Evolutionary conservation across 2,888 invertebrate genomes (phyloP), one percentile per base, ranked within the genome.

Genomic region (Norana najaformis): DNA sequence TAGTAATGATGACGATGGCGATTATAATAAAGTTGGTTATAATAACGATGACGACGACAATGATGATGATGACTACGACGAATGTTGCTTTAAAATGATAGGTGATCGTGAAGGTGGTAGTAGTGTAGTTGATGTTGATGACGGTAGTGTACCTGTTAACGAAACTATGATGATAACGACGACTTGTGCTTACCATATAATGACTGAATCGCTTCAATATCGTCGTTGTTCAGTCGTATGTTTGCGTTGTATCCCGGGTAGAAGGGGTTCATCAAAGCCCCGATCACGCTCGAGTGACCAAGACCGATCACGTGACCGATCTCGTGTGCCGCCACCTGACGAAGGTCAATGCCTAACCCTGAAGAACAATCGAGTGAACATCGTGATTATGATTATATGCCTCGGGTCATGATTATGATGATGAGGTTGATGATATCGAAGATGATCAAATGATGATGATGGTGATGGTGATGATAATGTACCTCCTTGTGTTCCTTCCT

Each of bases 261-360:
- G 69, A n/a, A 69, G 30, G 69, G 69, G n/a, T n/a, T 69, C 69
- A 69, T 69, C 69, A 69, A n/a, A 1, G 69, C 5, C 30, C 69
- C 69, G 11, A n/a, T 30, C 8, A 16, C 11, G 69, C 30, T 69
- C 69, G 69, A 69, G 69, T 69, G 69, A n/a, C n/a, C 69, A n/a
- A 69, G 69, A 11, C 69, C 69, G n/a, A 69, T 30, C 30, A 16
- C 69, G n/a, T 69, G 69, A 69, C 69, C 69, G n/a, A n/a, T n/a
- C 69, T 69, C 69, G 69, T 69, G 69, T n/a, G n/a, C 69, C n/a
- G 69, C n/a, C 69, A 69, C 69, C 69, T 69, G 69, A n/a, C 69
- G 69, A n/a, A 69, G 30, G 69, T 69, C 30, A n/a, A 69, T 69
- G 69, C 69, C 69, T 69, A n/a, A 69, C 6, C 8, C 8, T 2